Evolutionary conservation across 2,797 vertebrate genomes (phyloP), one percentile per base, ranked within the genome.

Genomic region (Phataginus tetradactyla): DNA sequence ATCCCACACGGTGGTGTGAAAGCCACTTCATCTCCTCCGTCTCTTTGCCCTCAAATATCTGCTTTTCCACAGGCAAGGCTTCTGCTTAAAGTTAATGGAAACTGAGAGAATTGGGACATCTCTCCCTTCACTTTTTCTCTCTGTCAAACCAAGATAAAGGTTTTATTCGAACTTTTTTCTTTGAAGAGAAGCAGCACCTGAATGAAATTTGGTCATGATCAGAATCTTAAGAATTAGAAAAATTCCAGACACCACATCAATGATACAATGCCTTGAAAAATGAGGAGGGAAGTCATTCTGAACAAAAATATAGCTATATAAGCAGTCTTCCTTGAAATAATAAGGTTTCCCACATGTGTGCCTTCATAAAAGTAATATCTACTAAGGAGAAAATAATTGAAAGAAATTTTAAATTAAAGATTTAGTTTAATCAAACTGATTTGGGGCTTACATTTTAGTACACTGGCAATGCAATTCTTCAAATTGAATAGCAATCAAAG

Each of bases 131-230:
- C 59, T 80, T 96, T 96, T 93, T 90, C 94, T 88, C 93, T 91
- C 96, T 97, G 94, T 74, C 89, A 90, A 89, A 96, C 15, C 5
- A 96, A 98, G 95, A 97, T 96, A 97, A 97, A 91, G 97, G 77
- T 95, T 96, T 97, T 91, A 94, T 83, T 92, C 49, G 27, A 93
- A 85, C 87, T 90, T 96, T 78, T 94, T 90, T 86, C 84, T 94
- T 69, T 83, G 69, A 94, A 94, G 64, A 97, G 15, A 75, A 94
- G 45, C 55, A 86, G 87, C 74, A 95, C 90, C 81, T 95, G 85
- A 96, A 93, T 92, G 84, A 96, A 97, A 86, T 84, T 61, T 90
- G 86, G 37, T 59, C 91, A 59, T 39, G 32, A 91, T 86, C 88
- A 94, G 78, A 96, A 97, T 90, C 72, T 83, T 83, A 90, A 94